Conservation (phyloP, 2,797 vertebrate species). For the Hydrophis major region DNA sequence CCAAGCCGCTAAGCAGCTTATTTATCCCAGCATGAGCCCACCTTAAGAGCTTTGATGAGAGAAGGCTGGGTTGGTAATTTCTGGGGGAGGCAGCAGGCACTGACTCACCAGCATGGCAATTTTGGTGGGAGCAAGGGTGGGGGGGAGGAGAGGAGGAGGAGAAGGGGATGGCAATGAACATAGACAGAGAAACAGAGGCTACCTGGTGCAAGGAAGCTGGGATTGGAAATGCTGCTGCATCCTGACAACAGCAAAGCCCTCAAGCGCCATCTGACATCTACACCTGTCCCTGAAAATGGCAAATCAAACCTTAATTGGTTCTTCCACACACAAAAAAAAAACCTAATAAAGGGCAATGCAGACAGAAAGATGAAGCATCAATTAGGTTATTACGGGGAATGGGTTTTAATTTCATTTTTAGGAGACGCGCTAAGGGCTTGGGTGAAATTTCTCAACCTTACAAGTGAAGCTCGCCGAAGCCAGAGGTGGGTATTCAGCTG, state of each 20-base stretch:
- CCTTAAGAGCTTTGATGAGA: slow-evolving; percentile 69
- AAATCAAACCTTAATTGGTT: slow-evolving; percentile 12
- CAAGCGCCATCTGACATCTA: not conserved
- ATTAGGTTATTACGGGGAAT: not conserved
- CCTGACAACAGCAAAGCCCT: not conserved
- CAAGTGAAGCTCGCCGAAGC: not conserved
- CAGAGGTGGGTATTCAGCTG: too few species aligned
- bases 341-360: not conserved
- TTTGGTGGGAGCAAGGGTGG: slow-evolving; percentile 4
- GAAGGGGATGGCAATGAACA: slow-evolving; percentile 15
- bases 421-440: not conserved
- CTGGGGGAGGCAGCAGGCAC: slow-evolving; percentile 52
- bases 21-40: slow-evolving; percentile 70
- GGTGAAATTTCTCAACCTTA: not conserved
- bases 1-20: slow-evolving; percentile 73
- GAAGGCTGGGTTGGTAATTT: slow-evolving; percentile 63
- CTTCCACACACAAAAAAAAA: not conserved
- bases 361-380: not conserved
- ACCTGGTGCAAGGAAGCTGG: not conserved
- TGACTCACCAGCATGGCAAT: slow-evolving; percentile 49
- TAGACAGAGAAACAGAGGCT: not conserved
- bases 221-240: not conserved
- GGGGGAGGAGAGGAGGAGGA: not conserved
- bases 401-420: not conserved
- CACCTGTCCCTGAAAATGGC: not conserved